Evolutionary conservation across 2,113 vertebrate species (phyloP).

Genomic region (Onychostoma macrolepis): DNA sequence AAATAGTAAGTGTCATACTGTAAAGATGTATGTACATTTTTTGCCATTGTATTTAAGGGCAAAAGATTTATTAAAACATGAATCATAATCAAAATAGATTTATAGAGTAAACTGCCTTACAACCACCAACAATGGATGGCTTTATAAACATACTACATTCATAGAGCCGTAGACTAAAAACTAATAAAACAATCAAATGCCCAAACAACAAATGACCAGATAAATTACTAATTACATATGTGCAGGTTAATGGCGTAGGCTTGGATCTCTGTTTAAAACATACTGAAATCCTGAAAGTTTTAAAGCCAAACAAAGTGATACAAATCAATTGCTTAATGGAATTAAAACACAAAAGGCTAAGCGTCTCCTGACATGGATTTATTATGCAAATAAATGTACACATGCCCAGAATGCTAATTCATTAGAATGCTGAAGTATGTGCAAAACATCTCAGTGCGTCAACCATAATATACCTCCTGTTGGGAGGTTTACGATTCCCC

Average conservation of each 20-base stretch:
- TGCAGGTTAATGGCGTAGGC: background rate
- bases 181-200: background rate
- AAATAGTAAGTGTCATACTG: background rate
- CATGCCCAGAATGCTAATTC: background rate
- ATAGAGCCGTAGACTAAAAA: background rate
- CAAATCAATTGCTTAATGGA: background rate
- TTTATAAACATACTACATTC: background rate
- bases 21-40: background rate
- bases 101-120: background rate
- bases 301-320: background rate
- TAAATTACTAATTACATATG: background rate
- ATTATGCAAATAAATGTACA: background rate
- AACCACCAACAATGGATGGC: background rate
- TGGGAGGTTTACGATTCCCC: slow-evolving; percentile 40
- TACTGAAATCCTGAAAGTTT: background rate
- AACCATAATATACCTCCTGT: slow-evolving; percentile 42
- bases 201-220: background rate
- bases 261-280: background rate
- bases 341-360: background rate
- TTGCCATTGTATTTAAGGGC: background rate
- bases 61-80: background rate
- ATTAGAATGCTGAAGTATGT: background rate
- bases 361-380: background rate
- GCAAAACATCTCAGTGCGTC: slow-evolving; percentile 25
- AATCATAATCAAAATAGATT: background rate